phyloP scores from a whole-genome alignment of 2,113 vertebrate species.

The Ptilorrhoa leucosticta region DNA sequence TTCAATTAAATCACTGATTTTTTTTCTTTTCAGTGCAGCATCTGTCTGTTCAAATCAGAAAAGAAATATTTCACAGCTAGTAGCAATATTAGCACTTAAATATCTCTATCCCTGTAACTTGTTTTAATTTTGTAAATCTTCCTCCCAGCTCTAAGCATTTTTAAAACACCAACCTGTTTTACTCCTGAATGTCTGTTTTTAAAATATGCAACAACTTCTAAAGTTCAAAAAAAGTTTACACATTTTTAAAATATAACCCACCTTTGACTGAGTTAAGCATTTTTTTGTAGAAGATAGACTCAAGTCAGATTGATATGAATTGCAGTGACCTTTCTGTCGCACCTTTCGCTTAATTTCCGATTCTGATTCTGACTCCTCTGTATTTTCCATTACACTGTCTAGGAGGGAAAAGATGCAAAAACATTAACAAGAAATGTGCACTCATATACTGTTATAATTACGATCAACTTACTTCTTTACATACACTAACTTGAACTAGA shows the following conservation, averaged over 20 bases:
- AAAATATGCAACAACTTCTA: background rate
- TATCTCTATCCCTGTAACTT: background rate
- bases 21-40: background rate
- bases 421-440: background rate
- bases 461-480: background rate
- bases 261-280: slow-evolving; percentile 72
- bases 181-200: background rate
- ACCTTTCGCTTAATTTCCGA: slow-evolving; percentile 74
- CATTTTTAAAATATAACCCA: slow-evolving; percentile 35
- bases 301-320: slow-evolving; percentile 48
- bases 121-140: background rate
- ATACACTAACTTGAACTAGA: background rate
- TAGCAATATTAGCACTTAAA: background rate
- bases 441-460: background rate
- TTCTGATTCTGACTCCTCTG: slow-evolving; percentile 70
- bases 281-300: slow-evolving; percentile 68
- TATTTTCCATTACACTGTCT: slow-evolving; percentile 71
- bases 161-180: background rate
- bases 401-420: background rate
- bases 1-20: background rate
- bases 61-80: background rate
- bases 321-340: slow-evolving; percentile 71
- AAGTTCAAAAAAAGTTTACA: background rate
- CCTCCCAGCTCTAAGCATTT: background rate
- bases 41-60: background rate